Evolutionary conservation across 2,797 vertebrate genomes (phyloP).

Genomic region (Fratercula arctica): DNA sequence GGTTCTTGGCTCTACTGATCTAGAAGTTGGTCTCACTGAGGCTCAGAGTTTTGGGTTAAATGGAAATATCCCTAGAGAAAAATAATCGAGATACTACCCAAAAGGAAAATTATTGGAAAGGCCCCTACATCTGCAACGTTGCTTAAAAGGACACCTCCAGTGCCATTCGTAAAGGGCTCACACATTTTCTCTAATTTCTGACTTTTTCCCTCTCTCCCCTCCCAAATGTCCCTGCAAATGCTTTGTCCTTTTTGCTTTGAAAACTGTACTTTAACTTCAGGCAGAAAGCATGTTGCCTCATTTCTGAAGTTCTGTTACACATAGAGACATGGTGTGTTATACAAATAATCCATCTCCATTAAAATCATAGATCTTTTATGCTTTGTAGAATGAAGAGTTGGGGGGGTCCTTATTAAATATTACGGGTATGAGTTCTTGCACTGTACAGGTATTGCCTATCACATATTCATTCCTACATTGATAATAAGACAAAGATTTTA

Average conservation of each 20-base stretch:
- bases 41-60: not conserved
- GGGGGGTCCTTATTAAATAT: not conserved
- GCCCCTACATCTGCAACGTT: not conserved
- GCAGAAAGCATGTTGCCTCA: not conserved
- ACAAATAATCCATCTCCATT: not conserved
- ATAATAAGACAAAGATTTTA: not conserved
- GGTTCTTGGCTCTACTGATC: not conserved
- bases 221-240: not conserved
- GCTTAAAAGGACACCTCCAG: not conserved
- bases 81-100: not conserved
- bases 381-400: not conserved
- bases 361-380: not conserved
- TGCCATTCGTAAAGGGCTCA: not conserved
- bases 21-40: not conserved
- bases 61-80: not conserved
- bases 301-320: not conserved
- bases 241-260: not conserved
- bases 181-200: not conserved
- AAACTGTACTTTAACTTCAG: not conserved
- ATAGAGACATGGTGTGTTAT: not conserved
- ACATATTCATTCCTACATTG: not conserved
- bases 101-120: not conserved
- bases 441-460: not conserved
- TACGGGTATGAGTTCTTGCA: not conserved
- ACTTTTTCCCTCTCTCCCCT: not conserved